phyloP scores from a whole-genome alignment of 2,113 vertebrate genomes.

The Sturnira hondurensis region DNA sequence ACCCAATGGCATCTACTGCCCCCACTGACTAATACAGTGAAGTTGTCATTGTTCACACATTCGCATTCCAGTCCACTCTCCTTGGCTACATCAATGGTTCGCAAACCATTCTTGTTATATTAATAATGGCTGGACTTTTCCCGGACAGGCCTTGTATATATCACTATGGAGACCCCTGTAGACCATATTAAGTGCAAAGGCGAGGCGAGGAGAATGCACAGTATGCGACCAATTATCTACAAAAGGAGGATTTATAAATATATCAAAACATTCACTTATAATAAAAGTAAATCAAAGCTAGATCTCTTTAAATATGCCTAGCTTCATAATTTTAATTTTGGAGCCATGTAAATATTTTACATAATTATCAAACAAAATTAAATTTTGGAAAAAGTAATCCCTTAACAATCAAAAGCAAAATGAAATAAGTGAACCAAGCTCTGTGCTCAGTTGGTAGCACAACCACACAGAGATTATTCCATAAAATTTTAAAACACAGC shows the following conservation, averaged over 20 bases:
- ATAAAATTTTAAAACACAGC: background rate
- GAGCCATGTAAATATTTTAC: slow-evolving; percentile 41
- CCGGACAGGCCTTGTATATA: no score
- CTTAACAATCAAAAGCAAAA: slow-evolving; percentile 37
- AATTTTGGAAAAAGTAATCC: slow-evolving; percentile 40
- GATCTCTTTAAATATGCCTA: slow-evolving; percentile 32
- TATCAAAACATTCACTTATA: background rate
- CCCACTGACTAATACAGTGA: no score
- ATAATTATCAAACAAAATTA: slow-evolving; percentile 30
- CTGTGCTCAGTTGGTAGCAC: background rate
- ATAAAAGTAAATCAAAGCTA: background rate
- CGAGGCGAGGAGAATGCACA: background rate
- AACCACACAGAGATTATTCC: slow-evolving; percentile 6
- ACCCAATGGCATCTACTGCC: no score
- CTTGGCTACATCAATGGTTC: no score
- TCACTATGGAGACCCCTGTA: background rate
- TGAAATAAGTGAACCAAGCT: background rate
- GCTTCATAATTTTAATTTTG: slow-evolving; percentile 33
- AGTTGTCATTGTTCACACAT: no score
- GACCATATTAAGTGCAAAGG: background rate
- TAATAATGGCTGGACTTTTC: no score
- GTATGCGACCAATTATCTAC: background rate
- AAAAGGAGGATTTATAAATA: slow-evolving; percentile 3
- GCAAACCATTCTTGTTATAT: no score
- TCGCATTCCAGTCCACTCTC: no score